Conservation (phyloP, 2,888 invertebrate genomes). For the Bombylius discolor region DNA sequence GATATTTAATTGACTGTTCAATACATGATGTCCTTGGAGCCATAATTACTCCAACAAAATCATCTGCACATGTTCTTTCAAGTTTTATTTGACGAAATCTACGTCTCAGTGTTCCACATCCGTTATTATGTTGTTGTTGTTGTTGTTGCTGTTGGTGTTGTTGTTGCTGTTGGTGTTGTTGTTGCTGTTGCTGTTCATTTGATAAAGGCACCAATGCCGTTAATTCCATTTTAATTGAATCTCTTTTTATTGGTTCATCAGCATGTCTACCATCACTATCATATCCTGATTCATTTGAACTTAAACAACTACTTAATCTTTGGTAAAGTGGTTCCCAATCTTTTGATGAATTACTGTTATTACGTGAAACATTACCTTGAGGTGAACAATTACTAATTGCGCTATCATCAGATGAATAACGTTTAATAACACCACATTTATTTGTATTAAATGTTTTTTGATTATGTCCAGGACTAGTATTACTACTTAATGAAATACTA, state of each 20-base stretch:
- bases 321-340: conserved; percentile 47
- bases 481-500: conserved; percentile 21
- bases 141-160: background rate
- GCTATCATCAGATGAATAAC: conserved; percentile 28
- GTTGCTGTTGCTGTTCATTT: background rate
- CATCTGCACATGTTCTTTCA: conserved; percentile 50
- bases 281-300: conserved; percentile 73
- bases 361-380: conserved; percentile 39
- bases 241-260: conserved; percentile 39
- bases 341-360: conserved; percentile 44
- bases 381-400: conserved; percentile 29
- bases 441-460: conserved; percentile 18
- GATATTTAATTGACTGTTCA: conserved; percentile 47
- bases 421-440: conserved; percentile 22
- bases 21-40: conserved; percentile 48
- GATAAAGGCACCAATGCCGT: background rate
- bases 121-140: conserved; percentile 19
- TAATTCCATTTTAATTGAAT: background rate
- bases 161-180: background rate
- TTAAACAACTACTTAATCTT: conserved; percentile 58
- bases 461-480: conserved; percentile 23
- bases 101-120: conserved; percentile 43
- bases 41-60: conserved; percentile 57
- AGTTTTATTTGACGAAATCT: conserved; percentile 53
- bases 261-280: conserved; percentile 60